A percentile compares a stretch with the other conserved stretches of the same genome.
Conservation (phyloP, 2,797 vertebrate species). For the Harpagifer antarcticus region DNA sequence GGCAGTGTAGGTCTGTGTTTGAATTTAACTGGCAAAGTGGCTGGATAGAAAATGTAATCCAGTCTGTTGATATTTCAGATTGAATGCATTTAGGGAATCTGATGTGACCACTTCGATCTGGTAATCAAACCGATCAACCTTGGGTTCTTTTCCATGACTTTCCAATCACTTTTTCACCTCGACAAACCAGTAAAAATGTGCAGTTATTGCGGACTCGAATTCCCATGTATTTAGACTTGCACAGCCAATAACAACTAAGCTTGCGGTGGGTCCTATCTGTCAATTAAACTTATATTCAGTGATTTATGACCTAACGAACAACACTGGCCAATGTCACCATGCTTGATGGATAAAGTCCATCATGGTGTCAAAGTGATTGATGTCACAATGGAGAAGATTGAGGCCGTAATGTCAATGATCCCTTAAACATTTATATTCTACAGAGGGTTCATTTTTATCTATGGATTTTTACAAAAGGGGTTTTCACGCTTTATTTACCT, state of each 20-base stretch:
- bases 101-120: neutral
- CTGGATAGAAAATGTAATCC: neutral
- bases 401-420: conserved; percentile 32
- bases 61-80: neutral
- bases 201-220: neutral
- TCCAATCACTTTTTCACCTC: neutral
- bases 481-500: conserved; percentile 34
- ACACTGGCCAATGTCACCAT: conserved; percentile 18
- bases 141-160: neutral
- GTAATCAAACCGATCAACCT: neutral
- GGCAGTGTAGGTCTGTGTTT: neutral
- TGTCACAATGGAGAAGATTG: conserved; percentile 39
- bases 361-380: conserved; percentile 60
- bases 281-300: conserved; percentile 41
- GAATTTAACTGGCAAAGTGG: neutral
- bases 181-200: neutral
- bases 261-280: conserved; percentile 37
- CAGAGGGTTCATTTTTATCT: neutral
- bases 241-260: neutral
- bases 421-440: conserved; percentile 36
- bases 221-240: neutral
- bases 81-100: neutral
- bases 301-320: conserved; percentile 46
- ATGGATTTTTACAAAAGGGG: neutral
- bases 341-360: conserved; percentile 53